Evolutionary conservation across 2,113 vertebrate species (phyloP), one percentile per base, ranked within the genome.

Genomic region (Gymnorhina tibicen): DNA sequence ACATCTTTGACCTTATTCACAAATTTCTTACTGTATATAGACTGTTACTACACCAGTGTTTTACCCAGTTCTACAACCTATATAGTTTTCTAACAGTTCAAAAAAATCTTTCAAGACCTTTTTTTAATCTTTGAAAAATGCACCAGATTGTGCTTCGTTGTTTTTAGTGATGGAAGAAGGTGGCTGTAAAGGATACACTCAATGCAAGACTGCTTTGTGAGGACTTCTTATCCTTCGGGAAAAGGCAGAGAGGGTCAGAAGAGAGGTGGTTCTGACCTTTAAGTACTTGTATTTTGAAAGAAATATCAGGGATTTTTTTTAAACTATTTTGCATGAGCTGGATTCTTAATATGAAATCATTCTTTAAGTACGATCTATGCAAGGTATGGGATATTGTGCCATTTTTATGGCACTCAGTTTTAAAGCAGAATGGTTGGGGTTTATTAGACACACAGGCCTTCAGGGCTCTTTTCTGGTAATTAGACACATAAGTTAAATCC

Each of bases 381-480:
- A 49, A 73, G 32, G 4, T 88, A 79, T 62, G 41, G 41, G 50
- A 60, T 69, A 85, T 50, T 49, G 10, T 92, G 91, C 85, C 47
- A 41, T 88, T 90, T 85, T 95, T 86, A 80, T 53, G 17, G 53
- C 62, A 33, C 22, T 89, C 11, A 56, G 28, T 80, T 88, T 88
- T 92, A 70, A 93, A 88, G 77, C 20, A 84, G 70, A 94, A 81
- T 76, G 59, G 28, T 59, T 95, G 84, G 30, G 20, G 21, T 86
- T 91, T 93, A 92, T 93, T 73, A 91, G 86, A 70, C 63, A 93
- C 52, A 80, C 7, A 55, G 56, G 55, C 60, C 83, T 92, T 83
- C 39, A 59, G 92, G 79, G 75, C 26, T 79, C 55, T 93, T 96
- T 86, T 91, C 79, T 88, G 68, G 33, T 86, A 95, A 94, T 95